Evolutionary conservation across 2,888 invertebrate genomes (phyloP), one percentile per base, ranked within the genome.

Genomic region (Agrilus biguttatus): DNA sequence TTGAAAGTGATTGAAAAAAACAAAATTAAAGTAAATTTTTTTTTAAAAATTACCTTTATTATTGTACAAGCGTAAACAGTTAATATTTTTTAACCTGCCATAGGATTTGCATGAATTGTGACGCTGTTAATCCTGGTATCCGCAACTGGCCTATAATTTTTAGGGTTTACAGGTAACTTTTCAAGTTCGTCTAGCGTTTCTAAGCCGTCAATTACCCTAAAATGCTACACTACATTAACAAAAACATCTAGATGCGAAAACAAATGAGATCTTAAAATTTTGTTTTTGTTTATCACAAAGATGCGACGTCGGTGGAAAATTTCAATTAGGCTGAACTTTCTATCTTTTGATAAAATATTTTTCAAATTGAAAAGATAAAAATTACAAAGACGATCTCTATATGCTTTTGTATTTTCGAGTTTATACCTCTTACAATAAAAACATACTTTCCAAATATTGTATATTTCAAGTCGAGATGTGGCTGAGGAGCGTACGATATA

Each of bases 81-180:
- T 39, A 39, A n/a, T 34, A 42, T 39, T 23, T 42, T 47, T 70
- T 60, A 85, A 50, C 77, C 80, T 37, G 97, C 97, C 54, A 98
- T 67, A 13, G 98, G 98, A 74, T 98, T 98, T 4, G 97, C 95
- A 72, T 99, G 98, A 60, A 99, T 91, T 7, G 93, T 96, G 12
- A 95, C 75, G 56, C 76, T 80, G 58, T 86, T 86, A 53, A 99
- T 85, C 65, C 79, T 78, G 23, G 83, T 85, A 59, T 96, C 95
- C 34, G 78, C 78, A 2, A 91, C 66, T 1, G 97, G 97, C 54
- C 80, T 78, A 61, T 78, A 93, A 55, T 85, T 90, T 69, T 96
- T 97, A 5, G 91, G 85, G 67, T 95, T 91, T 0, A 98, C 95
- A 41, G 87, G 80, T 48, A 91, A 71, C 64, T 93, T 96, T 68